Percentiles rank a stretch among this genome's conserved stretches.
Evolutionary conservation across 2,797 vertebrate species (phyloP).

Genomic region (Vireo griseus): DNA sequence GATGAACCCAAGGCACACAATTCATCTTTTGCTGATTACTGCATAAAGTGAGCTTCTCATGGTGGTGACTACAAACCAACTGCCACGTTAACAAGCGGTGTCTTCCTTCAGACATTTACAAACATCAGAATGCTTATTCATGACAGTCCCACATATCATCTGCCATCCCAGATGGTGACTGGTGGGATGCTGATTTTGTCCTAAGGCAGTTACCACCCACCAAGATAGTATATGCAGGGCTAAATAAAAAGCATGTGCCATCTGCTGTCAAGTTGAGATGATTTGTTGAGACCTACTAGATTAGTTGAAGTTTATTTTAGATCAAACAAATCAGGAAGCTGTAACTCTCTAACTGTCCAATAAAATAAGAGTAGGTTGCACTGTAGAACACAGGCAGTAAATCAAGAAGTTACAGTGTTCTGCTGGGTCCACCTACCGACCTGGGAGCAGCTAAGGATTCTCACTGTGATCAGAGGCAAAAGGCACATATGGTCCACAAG

Average conservation of each 20-base stretch:
- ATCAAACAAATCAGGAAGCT: not conserved
- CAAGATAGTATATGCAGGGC: constrained; percentile 44
- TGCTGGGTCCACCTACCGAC: not conserved
- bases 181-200: constrained; percentile 64
- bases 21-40: not conserved
- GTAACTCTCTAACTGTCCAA: not conserved
- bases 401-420: not conserved
- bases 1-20: not conserved
- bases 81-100: constrained; percentile 4
- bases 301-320: constrained; percentile 7
- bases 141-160: constrained; percentile 59
- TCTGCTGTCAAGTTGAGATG: constrained; percentile 36
- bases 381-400: not conserved
- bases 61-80: constrained; percentile 4
- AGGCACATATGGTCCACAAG: not conserved
- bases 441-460: not conserved
- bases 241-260: constrained; percentile 63
- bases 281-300: not conserved
- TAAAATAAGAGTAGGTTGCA: not conserved
- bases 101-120: constrained; percentile 59
- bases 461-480: not conserved
- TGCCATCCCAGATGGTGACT: constrained; percentile 63
- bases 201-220: constrained; percentile 59
- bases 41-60: not conserved
- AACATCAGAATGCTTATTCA: constrained; percentile 63